A percentile compares a stretch with the other conserved stretches of the same genome.
Conservation (phyloP, 2,113 vertebrate genomes). For the Lanius ludovicianus region DNA sequence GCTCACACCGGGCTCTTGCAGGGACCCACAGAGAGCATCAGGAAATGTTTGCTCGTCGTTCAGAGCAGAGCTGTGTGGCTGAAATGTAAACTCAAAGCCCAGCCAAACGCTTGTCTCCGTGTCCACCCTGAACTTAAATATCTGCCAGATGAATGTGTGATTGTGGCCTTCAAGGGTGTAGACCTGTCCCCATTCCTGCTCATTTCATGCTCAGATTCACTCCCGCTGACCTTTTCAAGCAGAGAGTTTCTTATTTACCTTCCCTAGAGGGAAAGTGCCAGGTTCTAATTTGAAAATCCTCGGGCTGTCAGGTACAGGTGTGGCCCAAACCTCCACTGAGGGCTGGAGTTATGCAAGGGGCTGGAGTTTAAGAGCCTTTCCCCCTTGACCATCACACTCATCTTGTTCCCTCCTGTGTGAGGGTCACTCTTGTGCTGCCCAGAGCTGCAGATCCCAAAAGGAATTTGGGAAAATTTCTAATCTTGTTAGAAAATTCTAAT, state of each 20-base stretch:
- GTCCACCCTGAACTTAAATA: conserved; percentile 13
- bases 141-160: background rate
- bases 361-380: conserved; percentile 1
- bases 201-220: conserved; percentile 17
- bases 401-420: background rate
- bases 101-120: background rate
- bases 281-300: background rate
- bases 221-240: conserved; percentile 55
- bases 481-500: background rate
- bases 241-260: conserved; percentile 46
- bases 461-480: background rate
- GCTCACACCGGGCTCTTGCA: background rate
- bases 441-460: background rate
- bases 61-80: background rate
- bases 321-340: conserved; percentile 9
- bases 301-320: conserved; percentile 13
- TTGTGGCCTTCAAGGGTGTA: background rate
- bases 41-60: background rate
- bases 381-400: background rate
- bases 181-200: conserved; percentile 13
- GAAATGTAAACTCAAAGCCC: background rate
- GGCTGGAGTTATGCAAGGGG: conserved; percentile 33
- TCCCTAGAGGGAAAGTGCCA: conserved; percentile 44
- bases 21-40: background rate
- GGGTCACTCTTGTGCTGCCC: background rate